Evolutionary conservation across 2,888 invertebrate species (phyloP), one percentile per base, ranked within the genome.

Genomic region (Priocnemis perturbator): DNA sequence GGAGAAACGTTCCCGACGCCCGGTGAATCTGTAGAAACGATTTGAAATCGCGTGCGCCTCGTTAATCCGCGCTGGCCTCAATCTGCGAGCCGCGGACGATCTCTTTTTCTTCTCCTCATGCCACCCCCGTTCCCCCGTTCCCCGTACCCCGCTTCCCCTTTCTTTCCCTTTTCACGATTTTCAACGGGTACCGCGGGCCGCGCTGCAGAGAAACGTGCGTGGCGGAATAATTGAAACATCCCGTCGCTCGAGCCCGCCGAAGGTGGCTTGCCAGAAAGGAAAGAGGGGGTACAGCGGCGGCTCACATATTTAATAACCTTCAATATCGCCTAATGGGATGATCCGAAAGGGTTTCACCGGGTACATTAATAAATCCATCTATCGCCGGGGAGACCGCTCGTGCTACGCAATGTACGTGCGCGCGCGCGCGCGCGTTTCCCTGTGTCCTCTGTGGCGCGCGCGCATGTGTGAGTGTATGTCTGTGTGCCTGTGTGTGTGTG

Each of bases 291-390:
- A 14, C 17, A 37, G 37, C 37, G 20, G 17, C 62, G 67, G 58
- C 70, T 37, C 37, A 79, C 81, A 85, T 85, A 86, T 86, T 87
- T 87, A 87, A 87, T 85, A 87, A 86, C 79, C 83, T 85, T 85
- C 83, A 79, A 86, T 87, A 75, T 83, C 83, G 73, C 68, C 81
- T 88, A 88, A 88, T 81, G 77, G 84, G 85, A 87, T 88, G 84
- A 85, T 81, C 79, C 79, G 76, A 81, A 85, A 85, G 82, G 87
- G 88, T 87, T 87, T 88, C 87, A 74, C 81, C 77, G 76, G 74
- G 77, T 83, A 83, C 85, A 86, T 85, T 87, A 86, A 88, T 85
- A 85, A 84, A 84, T 85, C 81, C 79, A 82, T 85, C 80, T 71
- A 58, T 52, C 57, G 57, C 30, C 17, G 20, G 57, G 19, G 30